Evolutionary conservation across 2,888 invertebrate genomes (phyloP).

Genomic region (Drosophila niveifrons): DNA sequence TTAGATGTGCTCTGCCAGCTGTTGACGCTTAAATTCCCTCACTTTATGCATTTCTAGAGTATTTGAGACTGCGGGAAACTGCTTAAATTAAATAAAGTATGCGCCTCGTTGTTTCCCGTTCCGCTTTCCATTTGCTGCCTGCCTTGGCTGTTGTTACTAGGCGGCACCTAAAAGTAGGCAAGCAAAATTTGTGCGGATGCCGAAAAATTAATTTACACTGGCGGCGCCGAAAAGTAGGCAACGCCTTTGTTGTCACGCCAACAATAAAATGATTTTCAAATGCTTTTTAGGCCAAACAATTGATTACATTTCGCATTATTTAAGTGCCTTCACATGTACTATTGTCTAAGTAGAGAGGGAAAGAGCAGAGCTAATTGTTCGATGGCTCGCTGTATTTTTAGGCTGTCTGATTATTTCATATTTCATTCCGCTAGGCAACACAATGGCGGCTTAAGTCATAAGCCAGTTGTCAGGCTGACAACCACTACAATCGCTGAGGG

Average conservation of each 20-base stretch:
- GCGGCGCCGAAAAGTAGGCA: conserved; percentile 36
- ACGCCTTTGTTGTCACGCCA: conserved; percentile 49
- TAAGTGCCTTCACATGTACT: conserved; percentile 44
- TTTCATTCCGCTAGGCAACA: conserved; percentile 36
- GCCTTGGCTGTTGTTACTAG: conserved; percentile 21
- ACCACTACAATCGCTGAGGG: conserved; percentile 16
- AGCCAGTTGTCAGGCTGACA: conserved; percentile 37
- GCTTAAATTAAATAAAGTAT: conserved; percentile 52
- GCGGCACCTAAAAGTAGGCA: conserved; percentile 61
- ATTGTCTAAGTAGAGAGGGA: not conserved
- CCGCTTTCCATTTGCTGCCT: not conserved
- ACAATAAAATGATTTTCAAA: conserved; percentile 53
- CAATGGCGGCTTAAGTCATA: conserved; percentile 39
- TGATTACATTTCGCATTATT: conserved; percentile 52
- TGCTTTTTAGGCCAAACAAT: conserved; percentile 39
- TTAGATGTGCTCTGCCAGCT: no score
- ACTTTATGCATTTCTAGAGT: not conserved
- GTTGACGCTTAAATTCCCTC: not conserved
- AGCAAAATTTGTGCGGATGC: conserved; percentile 46
- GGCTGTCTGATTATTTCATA: conserved; percentile 31
- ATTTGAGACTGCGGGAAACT: conserved; percentile 44
- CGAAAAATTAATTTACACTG: conserved; percentile 58
- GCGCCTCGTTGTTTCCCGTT: conserved; percentile 25
- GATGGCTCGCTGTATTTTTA: not conserved
- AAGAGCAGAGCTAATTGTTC: conserved; percentile 35